Conservation (phyloP, 2,888 invertebrate genomes). For the Gibbula magus region DNA sequence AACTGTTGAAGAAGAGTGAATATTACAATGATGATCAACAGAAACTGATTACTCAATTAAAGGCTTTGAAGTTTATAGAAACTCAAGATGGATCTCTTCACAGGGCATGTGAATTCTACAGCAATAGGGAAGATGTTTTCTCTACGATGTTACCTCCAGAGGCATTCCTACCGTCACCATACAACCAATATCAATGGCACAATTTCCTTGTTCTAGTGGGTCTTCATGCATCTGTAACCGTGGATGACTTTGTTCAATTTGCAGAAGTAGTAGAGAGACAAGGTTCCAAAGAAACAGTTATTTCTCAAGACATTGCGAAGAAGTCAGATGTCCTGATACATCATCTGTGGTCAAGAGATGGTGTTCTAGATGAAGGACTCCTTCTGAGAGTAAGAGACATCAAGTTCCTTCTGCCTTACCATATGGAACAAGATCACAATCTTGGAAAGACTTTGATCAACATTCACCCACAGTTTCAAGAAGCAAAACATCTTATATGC, state of each 20-base stretch:
- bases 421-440: neutral
- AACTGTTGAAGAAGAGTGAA: neutral
- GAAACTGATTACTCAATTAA: slow-evolving; percentile 36
- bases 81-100: slow-evolving; percentile 37
- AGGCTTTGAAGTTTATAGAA: slow-evolving; percentile 36
- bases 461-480: slow-evolving; percentile 16
- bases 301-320: slow-evolving; percentile 18
- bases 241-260: slow-evolving; percentile 38
- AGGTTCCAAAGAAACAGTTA: neutral
- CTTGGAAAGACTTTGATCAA: neutral
- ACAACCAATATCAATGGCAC: neutral
- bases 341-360: slow-evolving; percentile 25
- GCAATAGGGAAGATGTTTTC: slow-evolving; percentile 46
- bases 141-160: slow-evolving; percentile 41
- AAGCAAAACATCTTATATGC: neutral
- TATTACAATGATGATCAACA: slow-evolving; percentile 28
- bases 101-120: slow-evolving; percentile 47
- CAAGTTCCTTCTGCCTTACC: slow-evolving; percentile 29
- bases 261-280: slow-evolving; percentile 34
- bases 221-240: slow-evolving; percentile 32
- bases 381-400: slow-evolving; percentile 24
- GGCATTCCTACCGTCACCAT: slow-evolving; percentile 42
- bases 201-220: slow-evolving; percentile 30
- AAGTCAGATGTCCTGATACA: slow-evolving; percentile 30
- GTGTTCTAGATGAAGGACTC: slow-evolving; percentile 5